Base-by-base conservation (phyloP, 2,888 invertebrate genomes). In the Margaritifera margaritifera region DNA sequence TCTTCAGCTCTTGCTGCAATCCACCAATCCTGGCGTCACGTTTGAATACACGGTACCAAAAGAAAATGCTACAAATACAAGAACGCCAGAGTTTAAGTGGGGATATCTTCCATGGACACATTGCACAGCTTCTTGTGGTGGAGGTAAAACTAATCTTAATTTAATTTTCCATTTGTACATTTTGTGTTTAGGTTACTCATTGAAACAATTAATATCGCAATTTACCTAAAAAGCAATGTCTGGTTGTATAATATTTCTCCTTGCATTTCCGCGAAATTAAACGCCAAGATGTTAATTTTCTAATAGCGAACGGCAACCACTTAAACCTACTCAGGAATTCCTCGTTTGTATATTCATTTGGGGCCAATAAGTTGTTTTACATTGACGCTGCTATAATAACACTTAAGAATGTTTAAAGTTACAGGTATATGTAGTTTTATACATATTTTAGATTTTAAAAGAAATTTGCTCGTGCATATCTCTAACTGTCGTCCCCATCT, bases 31-130 rank as follows among this genome's bases (percentile, higher is more conserved):
- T 0, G 96, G 96, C 62, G 93, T 96, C 53, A 92, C 92, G 92
- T 96, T 95, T 91, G 95, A 95, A 89, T 96, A 96, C 91, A 95
- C 94, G 0, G 93, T 94, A 77, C 93, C 93, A 57, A 93, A 93
- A 80, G 91, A 91, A 67, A 92, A 93, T 84, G 91, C 91, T 18
- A 91, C 90, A 53, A 83, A 86, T 59, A 75, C 61, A 11, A 90
- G 92, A 62, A 89, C 90, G 27, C 93, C 93, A 0, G 92, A 92
- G 77, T 94, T 93, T 90, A 90, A 91, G 62, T 96, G 96, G 95
- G 92, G 93, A 55, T 91, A 94, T 80, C 92, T 94, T 53, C 94
- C 94, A 76, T 96, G 96, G 96, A 93, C 94, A 2, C 92, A 94
- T 22, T 96, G 96, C 89, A 93, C 92, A 24, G 92, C 92, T 0